A percentile compares a stretch with the other conserved stretches of the same genome.
phyloP scores from a whole-genome alignment of 1,140 invertebrate species.

The Hetaerina americana region DNA sequence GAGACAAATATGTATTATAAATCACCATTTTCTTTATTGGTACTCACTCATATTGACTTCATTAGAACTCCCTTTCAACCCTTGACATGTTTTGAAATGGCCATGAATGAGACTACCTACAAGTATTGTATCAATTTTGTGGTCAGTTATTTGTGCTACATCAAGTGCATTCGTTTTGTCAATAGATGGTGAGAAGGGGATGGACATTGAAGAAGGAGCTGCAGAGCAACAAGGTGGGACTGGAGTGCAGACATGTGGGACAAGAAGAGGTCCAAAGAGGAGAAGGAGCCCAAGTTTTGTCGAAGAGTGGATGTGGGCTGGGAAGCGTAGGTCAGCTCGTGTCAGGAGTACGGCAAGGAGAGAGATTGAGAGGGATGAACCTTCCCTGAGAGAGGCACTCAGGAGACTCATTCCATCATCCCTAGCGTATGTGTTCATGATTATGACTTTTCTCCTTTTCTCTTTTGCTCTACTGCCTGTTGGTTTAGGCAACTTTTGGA shows the following conservation, averaged over 20 bases:
- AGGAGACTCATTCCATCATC: conserved; percentile 41
- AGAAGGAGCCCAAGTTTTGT: conserved; percentile 50
- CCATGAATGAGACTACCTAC: no score
- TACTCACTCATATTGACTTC: no score
- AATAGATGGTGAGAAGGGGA: conserved; percentile 2
- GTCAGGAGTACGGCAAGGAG: conserved; percentile 39
- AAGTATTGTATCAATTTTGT: no score
- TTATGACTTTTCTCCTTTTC: no score
- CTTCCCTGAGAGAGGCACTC: conserved; percentile 43
- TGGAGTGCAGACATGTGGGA: background rate
- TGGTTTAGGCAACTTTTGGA: no score
- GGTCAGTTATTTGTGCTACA: no score
- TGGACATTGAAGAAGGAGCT: background rate
- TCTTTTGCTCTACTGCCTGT: no score
- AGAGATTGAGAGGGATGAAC: conserved; percentile 37
- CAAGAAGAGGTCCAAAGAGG: conserved; percentile 18
- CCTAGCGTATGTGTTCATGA: conserved; percentile 32
- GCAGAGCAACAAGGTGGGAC: background rate
- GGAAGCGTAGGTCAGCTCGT: conserved; percentile 49
- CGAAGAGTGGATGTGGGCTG: conserved; percentile 59
- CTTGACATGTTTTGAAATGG: no score
- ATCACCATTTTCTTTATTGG: no score
- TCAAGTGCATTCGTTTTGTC: background rate
- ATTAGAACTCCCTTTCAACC: no score
- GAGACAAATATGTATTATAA: no score